A percentile compares a stretch with the other conserved stretches of the same genome.
Evolutionary conservation across 2,797 vertebrate species (phyloP).

Genomic region (Anabas testudineus): DNA sequence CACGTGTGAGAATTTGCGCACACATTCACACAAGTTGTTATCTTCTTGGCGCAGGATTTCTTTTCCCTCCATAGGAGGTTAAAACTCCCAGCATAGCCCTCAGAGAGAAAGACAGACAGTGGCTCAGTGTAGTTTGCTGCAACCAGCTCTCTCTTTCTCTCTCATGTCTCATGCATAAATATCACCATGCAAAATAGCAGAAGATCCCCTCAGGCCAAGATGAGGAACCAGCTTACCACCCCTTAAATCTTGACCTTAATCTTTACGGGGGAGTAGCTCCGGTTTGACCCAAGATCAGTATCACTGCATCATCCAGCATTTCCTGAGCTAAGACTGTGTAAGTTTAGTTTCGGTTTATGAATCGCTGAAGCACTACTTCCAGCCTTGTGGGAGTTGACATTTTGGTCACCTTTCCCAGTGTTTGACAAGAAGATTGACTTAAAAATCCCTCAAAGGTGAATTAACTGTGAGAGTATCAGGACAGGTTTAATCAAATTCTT

Average conservation of each 20-base stretch:
- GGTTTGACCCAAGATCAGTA: constrained; percentile 64
- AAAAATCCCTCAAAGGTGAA: not conserved
- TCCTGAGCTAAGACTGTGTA: constrained; percentile 5
- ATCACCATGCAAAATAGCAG: constrained; percentile 59
- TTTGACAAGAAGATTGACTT: constrained; percentile 9
- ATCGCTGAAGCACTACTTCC: constrained; percentile 9
- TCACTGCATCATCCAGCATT: constrained; percentile 18
- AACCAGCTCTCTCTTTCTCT: constrained; percentile 40
- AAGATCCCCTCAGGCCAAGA: constrained; percentile 53
- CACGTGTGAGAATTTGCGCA: constrained; percentile 21
- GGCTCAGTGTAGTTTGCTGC: constrained; percentile 71
- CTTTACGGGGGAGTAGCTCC: constrained; percentile 43
- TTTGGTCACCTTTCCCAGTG: constrained; percentile 8
- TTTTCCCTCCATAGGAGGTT: constrained; percentile 70
- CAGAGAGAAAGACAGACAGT: constrained; percentile 68
- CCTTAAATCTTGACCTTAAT: constrained; percentile 71
- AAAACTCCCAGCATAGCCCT: constrained; percentile 75
- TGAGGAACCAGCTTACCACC: constrained; percentile 65
- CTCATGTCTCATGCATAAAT: constrained; percentile 75
- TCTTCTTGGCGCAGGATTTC: constrained; percentile 81
- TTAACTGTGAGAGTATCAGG: not conserved
- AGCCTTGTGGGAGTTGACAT: constrained; percentile 1
- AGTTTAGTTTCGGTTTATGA: not conserved
- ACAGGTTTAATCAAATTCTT: not conserved
- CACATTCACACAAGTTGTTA: constrained; percentile 74